Evolutionary conservation across 2,113 vertebrate genomes (phyloP), one percentile per base, ranked within the genome.

Genomic region (Syngnathus scovelli): DNA sequence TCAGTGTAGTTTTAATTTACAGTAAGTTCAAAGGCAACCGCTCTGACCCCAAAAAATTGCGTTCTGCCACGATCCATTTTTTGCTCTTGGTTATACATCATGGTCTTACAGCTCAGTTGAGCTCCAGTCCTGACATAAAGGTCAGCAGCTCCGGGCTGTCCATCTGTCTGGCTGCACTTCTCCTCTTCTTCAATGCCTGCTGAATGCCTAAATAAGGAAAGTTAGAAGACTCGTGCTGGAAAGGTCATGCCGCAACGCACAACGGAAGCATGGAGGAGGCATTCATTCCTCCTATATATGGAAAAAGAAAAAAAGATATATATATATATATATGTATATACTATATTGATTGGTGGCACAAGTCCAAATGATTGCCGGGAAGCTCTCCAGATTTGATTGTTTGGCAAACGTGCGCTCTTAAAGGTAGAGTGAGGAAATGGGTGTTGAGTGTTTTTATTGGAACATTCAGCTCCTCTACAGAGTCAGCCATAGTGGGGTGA

Each of bases 171-270:
- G 55, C 71, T 73, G 77, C 65, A 72, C 86, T 69, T 68, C 70
- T 68, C 55, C 86, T 82, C 85, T 78, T 59, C 75, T 75, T 73
- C 84, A 78, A 76, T 74, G 69, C 82, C 64, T 62, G 82, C 79
- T 84, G 83, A 87, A 87, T 86, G 78, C 70, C 86, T 84, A 85
- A 89, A 85, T 84, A 82, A 85, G 82, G 86, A 89, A 78, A 83
- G 83, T 86, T 83, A 78, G 82, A 66, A 48, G 69, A 80, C 68
- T 85, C 71, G 64, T 66, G 79, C 74, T 71, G 75, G 60, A 85
- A 89, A 89, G 88, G 86, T 89, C 83, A 85, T 52, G 63, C 69
- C 63, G 37, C 66, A 70, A 58, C 71, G 72, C 61, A 70, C 71
- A 74, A 72, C 61, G 75, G 43, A 74, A 79, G 78, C 73, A 74